Percentiles rank a stretch among this genome's conserved stretches.
Conservation (phyloP, 2,113 vertebrate genomes). For the Acrocephalus arundinaceus region DNA sequence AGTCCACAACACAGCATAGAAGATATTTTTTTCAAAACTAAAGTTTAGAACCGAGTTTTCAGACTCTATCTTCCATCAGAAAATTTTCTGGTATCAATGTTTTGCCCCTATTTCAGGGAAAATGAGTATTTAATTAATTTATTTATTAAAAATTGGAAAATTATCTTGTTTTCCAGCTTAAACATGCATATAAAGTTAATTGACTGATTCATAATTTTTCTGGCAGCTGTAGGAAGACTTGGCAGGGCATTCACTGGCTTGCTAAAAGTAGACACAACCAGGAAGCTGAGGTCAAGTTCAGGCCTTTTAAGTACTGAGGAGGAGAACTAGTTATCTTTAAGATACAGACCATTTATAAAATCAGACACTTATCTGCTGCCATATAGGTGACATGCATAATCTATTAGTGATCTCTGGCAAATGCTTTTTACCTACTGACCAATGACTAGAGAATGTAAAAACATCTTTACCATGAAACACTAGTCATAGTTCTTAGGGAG, state of each 20-base stretch:
- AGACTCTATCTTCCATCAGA: background rate
- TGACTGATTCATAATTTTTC: background rate
- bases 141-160: background rate
- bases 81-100: background rate
- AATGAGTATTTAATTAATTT: background rate
- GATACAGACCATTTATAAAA: background rate
- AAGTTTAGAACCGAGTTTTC: background rate
- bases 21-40: background rate
- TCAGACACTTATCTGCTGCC: background rate
- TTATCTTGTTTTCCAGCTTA: background rate
- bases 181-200: background rate
- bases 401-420: constrained; percentile 10
- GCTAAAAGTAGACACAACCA: background rate
- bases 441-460: background rate
- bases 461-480: background rate
- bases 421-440: constrained; percentile 15
- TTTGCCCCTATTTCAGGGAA: background rate
- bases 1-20: background rate
- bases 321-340: background rate
- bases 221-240: background rate
- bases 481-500: constrained; percentile 26
- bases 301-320: background rate
- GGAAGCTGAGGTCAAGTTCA: background rate
- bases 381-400: background rate
- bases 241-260: background rate